These are phyloP conservation scores for Xylocampa areola DNA, from an alignment of 2,888 invertebrate species.

Conservation along the genomic window DNA sequence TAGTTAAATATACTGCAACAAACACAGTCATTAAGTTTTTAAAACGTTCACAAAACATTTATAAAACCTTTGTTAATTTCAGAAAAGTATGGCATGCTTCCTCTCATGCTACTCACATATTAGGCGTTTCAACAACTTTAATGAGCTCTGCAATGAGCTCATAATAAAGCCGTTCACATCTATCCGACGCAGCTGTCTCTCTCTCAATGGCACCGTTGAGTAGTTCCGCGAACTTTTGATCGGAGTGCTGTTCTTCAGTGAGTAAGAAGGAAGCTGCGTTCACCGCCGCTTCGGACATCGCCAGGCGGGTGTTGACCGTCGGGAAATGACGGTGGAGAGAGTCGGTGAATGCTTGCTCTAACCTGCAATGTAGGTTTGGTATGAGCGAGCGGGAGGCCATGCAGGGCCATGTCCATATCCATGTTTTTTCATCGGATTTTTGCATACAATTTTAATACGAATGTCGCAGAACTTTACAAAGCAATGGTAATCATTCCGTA, in stretches of 20 bases:
- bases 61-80: too few species aligned
- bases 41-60: too few species aligned
- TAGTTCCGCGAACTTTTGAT: conserved; percentile 65
- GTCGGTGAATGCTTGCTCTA: conserved; percentile 89
- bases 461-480: too few species aligned
- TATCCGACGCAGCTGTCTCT: conserved; percentile 80
- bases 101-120: conserved; percentile 85
- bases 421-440: too few species aligned
- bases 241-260: conserved; percentile 72
- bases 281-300: conserved; percentile 87
- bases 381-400: background rate
- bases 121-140: conserved; percentile 81
- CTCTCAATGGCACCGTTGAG: conserved; percentile 71
- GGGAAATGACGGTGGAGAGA: conserved; percentile 90
- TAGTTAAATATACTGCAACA: too few species aligned
- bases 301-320: conserved; percentile 90
- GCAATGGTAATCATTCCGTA: too few species aligned
- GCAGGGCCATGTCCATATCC: too few species aligned
- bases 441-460: too few species aligned
- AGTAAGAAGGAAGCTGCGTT: conserved; percentile 84
- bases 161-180: conserved; percentile 86
- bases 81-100: too few species aligned
- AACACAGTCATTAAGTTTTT: too few species aligned
- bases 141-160: conserved; percentile 89
- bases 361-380: conserved; percentile 65